Conservation (phyloP, 2,797 vertebrate genomes). For the Chlorospingus semifuscus region DNA sequence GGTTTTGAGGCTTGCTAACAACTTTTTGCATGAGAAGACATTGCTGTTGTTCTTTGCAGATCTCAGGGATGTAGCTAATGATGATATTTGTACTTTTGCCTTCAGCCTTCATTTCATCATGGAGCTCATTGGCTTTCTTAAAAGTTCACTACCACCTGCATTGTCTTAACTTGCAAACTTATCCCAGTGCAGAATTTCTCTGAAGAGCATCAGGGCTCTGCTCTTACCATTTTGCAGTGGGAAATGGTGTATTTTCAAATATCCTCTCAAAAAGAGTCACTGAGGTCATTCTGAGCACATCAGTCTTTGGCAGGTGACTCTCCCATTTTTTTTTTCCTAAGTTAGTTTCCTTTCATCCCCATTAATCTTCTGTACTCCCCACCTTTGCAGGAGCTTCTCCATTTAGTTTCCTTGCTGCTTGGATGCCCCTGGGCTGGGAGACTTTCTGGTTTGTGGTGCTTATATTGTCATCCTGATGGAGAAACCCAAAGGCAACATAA, state of each 20-base stretch:
- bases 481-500: background rate
- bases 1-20: conserved; percentile 54
- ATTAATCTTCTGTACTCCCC: background rate
- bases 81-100: background rate
- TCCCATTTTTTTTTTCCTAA: background rate
- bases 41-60: conserved; percentile 10
- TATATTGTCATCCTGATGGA: background rate
- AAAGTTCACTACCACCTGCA: background rate
- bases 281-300: background rate
- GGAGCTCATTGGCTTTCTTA: background rate
- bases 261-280: background rate
- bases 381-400: background rate
- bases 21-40: conserved; percentile 42
- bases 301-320: background rate
- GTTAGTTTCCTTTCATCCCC: background rate
- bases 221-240: background rate
- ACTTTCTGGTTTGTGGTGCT: background rate
- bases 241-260: background rate
- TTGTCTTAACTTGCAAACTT: background rate
- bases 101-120: background rate
- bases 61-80: background rate
- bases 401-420: background rate
- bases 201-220: background rate
- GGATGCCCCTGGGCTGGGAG: background rate
- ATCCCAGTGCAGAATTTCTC: background rate